phyloP scores from a whole-genome alignment of 2,888 invertebrate genomes.

The Stenodera caucasica region DNA sequence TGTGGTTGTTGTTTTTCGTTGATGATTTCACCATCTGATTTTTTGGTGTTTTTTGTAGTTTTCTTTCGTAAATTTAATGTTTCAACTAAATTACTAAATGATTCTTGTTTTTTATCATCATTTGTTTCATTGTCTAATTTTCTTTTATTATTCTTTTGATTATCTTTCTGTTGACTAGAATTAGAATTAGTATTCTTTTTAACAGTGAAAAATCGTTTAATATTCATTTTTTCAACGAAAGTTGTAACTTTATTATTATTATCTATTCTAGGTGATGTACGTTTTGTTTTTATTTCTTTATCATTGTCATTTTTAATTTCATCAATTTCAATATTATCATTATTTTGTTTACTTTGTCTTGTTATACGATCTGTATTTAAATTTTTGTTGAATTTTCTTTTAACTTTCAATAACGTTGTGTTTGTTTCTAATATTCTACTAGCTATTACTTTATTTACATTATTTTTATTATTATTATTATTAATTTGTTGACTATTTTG shows the following conservation, averaged over 20 bases:
- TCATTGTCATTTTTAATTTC: slow-evolving; percentile 6
- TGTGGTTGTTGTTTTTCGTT: slow-evolving; percentile 16
- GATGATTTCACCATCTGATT: slow-evolving; percentile 7
- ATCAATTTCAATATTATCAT: slow-evolving; percentile 3
- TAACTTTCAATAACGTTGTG: slow-evolving; percentile 39
- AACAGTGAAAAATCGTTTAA: slow-evolving; percentile 46
- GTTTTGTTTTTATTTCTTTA: slow-evolving; percentile 18
- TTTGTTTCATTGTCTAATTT: slow-evolving; percentile 13
- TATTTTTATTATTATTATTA: slow-evolving; percentile 38
- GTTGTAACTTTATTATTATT: slow-evolving; percentile 31
- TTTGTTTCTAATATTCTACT: slow-evolving; percentile 51
- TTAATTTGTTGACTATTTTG: slow-evolving; percentile 33
- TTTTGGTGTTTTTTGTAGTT: slow-evolving; percentile 25
- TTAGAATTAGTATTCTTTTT: slow-evolving; percentile 34
- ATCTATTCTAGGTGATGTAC: slow-evolving; percentile 33
- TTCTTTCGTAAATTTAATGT: slow-evolving; percentile 42
- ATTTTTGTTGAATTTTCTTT: slow-evolving; percentile 40
- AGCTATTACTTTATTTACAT: slow-evolving; percentile 47
- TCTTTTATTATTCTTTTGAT: slow-evolving; percentile 6
- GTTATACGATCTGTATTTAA: slow-evolving; percentile 37
- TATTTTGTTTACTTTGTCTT: slow-evolving; percentile 27
- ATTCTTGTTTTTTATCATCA: slow-evolving; percentile 11
- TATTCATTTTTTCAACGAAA: slow-evolving; percentile 36
- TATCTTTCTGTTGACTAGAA: slow-evolving; percentile 8
- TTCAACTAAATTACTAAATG: slow-evolving; percentile 41